Evolutionary conservation across 2,797 vertebrate species (phyloP).

Genomic region (Sardinella longiceps): DNA sequence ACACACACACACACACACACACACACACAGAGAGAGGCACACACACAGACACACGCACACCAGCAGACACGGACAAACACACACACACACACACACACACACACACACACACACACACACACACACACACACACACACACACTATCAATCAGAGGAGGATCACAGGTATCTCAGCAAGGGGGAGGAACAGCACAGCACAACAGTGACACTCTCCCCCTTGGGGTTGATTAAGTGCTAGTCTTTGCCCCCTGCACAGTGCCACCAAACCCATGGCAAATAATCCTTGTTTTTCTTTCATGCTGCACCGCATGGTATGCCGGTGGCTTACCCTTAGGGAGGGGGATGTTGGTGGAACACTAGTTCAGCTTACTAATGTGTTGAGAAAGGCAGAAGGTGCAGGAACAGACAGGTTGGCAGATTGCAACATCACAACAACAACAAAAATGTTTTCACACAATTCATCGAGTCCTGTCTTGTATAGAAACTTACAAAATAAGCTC

Average conservation of each 20-base stretch:
- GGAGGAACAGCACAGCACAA: background rate
- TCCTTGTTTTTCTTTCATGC: background rate
- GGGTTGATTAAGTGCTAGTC: background rate
- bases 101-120: no score
- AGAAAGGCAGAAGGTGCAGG: background rate
- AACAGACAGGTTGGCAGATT: background rate
- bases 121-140: no score
- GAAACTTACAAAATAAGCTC: background rate
- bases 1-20: no score
- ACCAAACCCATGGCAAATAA: background rate
- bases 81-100: no score
- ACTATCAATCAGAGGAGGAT: background rate
- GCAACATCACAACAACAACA: background rate
- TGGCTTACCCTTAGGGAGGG: background rate
- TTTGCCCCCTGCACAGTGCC: background rate
- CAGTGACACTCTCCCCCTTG: background rate
- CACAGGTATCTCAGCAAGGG: constrained; percentile 2
- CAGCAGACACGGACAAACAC: no score
- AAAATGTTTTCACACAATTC: background rate
- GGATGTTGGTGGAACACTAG: background rate
- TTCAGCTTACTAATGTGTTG: background rate
- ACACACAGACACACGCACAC: background rate
- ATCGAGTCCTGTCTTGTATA: background rate
- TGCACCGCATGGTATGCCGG: background rate
- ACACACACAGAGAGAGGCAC: no score